phyloP scores from a whole-genome alignment of 2,888 invertebrate genomes.

The Diarsia brunnea region DNA sequence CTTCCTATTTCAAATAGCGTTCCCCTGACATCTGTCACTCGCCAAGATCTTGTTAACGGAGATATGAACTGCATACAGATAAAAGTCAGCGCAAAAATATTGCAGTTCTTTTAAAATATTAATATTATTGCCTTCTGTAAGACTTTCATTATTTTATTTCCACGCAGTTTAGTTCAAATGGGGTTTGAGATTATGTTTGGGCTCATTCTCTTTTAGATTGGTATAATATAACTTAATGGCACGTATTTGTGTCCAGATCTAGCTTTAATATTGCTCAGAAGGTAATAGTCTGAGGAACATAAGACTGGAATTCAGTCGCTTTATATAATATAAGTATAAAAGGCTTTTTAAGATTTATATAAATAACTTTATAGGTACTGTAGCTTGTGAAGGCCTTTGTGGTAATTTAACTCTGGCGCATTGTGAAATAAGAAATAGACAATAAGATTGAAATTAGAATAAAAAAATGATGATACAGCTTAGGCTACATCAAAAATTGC shows the following conservation, averaged over 20 bases:
- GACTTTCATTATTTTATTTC: slow-evolving; percentile 38
- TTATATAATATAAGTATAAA: not conserved
- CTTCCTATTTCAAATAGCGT: not conserved
- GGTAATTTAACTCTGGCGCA: not conserved
- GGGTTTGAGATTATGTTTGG: slow-evolving; percentile 20
- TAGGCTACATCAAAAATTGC: not conserved
- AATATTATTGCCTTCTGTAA: slow-evolving; percentile 3
- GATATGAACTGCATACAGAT: slow-evolving; percentile 24
- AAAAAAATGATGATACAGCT: not conserved
- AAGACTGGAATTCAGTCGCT: not conserved
- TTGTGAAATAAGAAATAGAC: not conserved
- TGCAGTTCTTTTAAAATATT: slow-evolving; percentile 19
- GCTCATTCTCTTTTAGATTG: slow-evolving; percentile 28
- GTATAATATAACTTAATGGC: slow-evolving; percentile 24
- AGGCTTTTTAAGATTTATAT: not conserved
- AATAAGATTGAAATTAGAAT: not conserved
- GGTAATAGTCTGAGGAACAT: slow-evolving; percentile 9
- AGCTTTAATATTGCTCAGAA: slow-evolving; percentile 14
- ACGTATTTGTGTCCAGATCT: slow-evolving; percentile 24
- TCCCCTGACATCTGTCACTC: slow-evolving; percentile 34
- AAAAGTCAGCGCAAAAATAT: not conserved
- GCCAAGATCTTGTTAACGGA: slow-evolving; percentile 20
- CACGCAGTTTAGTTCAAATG: slow-evolving; percentile 29
- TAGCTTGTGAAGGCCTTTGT: not conserved
- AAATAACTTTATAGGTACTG: not conserved